Evolutionary conservation across 2,888 invertebrate species (phyloP).

Genomic region (Papilio elwesi): DNA sequence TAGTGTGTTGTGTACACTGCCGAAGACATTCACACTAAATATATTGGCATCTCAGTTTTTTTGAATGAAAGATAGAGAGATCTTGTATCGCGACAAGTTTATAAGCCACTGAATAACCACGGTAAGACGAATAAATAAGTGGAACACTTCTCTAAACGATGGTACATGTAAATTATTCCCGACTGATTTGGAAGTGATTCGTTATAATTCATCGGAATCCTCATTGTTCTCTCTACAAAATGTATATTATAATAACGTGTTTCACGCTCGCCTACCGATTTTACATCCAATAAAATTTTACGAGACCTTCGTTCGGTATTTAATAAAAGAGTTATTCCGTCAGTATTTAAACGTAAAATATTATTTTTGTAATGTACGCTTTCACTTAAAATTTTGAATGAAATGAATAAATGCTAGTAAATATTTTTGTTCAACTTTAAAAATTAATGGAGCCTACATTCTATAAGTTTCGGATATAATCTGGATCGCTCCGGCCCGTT

Average conservation of each 20-base stretch:
- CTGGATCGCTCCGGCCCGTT: too few relatives aligned
- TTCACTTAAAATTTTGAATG: too few relatives aligned
- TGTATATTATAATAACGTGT: conserved; percentile 24
- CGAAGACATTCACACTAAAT: too few relatives aligned
- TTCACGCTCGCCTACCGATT: conserved; percentile 26
- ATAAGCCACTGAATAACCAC: too few relatives aligned
- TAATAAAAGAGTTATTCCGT: neutral
- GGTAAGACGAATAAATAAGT: neutral
- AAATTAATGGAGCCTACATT: too few relatives aligned
- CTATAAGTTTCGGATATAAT: too few relatives aligned
- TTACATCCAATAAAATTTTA: conserved; percentile 34
- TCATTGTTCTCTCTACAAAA: conserved; percentile 37
- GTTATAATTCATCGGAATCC: conserved; percentile 43
- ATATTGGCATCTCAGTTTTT: too few relatives aligned
- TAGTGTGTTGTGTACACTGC: too few relatives aligned
- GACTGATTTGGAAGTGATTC: conserved; percentile 48
- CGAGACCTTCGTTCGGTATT: conserved; percentile 8
- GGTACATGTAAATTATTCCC: conserved; percentile 51
- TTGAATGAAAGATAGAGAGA: too few relatives aligned
- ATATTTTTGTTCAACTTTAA: too few relatives aligned
- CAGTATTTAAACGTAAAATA: neutral
- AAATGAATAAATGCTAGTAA: too few relatives aligned
- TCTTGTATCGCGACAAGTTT: too few relatives aligned
- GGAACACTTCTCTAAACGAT: conserved; percentile 41
- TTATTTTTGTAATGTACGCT: neutral